Conservation (phyloP, 2,113 vertebrate species). For the Leptobrachium leishanense region DNA sequence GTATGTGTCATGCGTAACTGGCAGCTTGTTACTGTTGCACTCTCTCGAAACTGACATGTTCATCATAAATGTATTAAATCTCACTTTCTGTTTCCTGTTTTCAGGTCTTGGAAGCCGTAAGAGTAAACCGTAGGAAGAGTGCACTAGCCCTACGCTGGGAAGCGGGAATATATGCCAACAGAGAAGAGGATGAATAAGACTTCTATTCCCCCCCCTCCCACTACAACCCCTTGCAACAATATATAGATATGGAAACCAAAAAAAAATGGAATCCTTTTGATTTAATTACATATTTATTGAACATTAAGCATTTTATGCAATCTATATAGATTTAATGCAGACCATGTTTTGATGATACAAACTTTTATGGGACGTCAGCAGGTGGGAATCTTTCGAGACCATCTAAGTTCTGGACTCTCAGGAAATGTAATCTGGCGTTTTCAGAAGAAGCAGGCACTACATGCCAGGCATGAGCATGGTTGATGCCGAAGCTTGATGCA, state of each 20-base stretch:
- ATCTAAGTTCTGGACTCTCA: constrained; percentile 40
- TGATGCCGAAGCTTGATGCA: constrained; percentile 25
- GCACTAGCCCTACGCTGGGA: constrained; percentile 93
- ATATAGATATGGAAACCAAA: constrained; percentile 55
- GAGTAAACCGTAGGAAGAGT: constrained; percentile 93
- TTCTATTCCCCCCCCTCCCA: constrained; percentile 58
- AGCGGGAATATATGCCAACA: constrained; percentile 92
- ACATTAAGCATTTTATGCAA: constrained; percentile 59
- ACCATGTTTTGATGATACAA: constrained; percentile 50
- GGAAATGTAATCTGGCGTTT: not conserved
- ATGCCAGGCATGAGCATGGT: constrained; percentile 4
- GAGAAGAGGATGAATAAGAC: constrained; percentile 75
- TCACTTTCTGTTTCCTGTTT: not conserved
- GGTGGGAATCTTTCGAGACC: constrained; percentile 15
- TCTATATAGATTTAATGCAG: constrained; percentile 61
- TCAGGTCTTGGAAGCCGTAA: constrained; percentile 93
- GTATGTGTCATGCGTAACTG: not conserved
- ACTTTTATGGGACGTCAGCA: constrained; percentile 56
- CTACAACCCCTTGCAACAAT: not conserved
- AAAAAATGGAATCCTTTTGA: constrained; percentile 48
- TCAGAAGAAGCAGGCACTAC: not conserved
- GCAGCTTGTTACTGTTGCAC: too few relatives aligned
- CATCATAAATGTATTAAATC: constrained; percentile 7
- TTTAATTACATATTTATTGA: constrained; percentile 74
- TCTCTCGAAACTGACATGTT: not conserved